Evolutionary conservation across 2,113 vertebrate species (phyloP).

Genomic region (Calyptomena viridis): DNA sequence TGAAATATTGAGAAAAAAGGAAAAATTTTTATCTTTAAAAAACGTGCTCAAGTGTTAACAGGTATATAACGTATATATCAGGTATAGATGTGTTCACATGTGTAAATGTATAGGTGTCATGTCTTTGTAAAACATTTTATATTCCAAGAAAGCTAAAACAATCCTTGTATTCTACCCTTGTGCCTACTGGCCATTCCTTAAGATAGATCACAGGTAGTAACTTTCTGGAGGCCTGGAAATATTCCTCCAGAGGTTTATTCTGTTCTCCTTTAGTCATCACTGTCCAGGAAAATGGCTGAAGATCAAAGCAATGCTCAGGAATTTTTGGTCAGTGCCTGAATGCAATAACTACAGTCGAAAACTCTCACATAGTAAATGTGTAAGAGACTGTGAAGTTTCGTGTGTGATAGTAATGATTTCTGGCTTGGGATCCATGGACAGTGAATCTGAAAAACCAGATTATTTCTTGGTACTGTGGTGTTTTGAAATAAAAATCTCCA

Average conservation of each 20-base stretch:
- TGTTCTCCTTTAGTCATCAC: neutral
- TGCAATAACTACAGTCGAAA: neutral
- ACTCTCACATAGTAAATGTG: neutral
- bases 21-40: neutral
- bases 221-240: neutral
- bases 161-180: neutral
- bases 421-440: neutral
- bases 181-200: neutral
- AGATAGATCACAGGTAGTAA: neutral
- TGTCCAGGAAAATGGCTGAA: neutral
- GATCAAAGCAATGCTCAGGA: neutral
- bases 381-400: neutral
- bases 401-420: neutral
- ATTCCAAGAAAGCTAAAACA: neutral
- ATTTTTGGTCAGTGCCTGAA: neutral
- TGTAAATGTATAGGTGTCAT: neutral
- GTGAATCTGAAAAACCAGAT: neutral
- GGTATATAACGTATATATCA: neutral
- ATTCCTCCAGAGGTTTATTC: neutral
- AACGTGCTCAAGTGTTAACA: neutral
- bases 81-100: rapidly evolving
- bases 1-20: neutral
- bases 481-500: neutral
- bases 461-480: neutral
- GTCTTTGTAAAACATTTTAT: neutral